Evolutionary conservation across 2,113 vertebrate species (phyloP), one percentile per base, ranked within the genome.

Genomic region (Smithornis capensis): DNA sequence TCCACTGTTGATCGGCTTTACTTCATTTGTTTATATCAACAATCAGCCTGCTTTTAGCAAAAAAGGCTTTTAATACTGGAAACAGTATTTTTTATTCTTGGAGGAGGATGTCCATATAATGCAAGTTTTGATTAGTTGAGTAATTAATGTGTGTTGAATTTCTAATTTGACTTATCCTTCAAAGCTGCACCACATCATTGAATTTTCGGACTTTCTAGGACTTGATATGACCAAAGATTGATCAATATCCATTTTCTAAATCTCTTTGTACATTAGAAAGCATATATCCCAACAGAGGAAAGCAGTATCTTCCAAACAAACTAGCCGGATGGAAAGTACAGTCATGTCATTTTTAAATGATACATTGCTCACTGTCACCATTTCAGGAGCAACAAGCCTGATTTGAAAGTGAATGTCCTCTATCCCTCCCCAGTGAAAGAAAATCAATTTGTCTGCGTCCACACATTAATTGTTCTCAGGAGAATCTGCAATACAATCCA

Each of bases 381-480:
- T 88, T 90, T 94, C 63, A 80, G 70, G 82, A 94, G 50, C 91
- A 90, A 56, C 83, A 90, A 94, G 57, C 67, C 91, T 95, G 84
- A 89, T 96, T 89, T 85, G 93, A 96, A 95, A 95, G 35, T 89
- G 75, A 95, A 95, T 74, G 78, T 90, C 75, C 85, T 85, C 67
- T 56, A 92, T 91, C 78, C 50, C 38, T 95, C 75, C 87, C 76
- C 70, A 67, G 62, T 77, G 91, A 95, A 95, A 95, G 91, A 89
- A 96, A 95, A 95, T 94, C 93, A 92, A 91, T 95, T 95, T 94
- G 31, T 85, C 45, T 67, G 42, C 88, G 91, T 91, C 93, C 7
- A 37, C 65, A 86, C 8, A 95, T 94, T 95, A 91, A 95, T 94
- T 83, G 85, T 90, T 85, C 91, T 80, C 84, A 45, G 62, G 70